Conservation (phyloP, 2,888 invertebrate genomes). For the Athalia cordata region DNA sequence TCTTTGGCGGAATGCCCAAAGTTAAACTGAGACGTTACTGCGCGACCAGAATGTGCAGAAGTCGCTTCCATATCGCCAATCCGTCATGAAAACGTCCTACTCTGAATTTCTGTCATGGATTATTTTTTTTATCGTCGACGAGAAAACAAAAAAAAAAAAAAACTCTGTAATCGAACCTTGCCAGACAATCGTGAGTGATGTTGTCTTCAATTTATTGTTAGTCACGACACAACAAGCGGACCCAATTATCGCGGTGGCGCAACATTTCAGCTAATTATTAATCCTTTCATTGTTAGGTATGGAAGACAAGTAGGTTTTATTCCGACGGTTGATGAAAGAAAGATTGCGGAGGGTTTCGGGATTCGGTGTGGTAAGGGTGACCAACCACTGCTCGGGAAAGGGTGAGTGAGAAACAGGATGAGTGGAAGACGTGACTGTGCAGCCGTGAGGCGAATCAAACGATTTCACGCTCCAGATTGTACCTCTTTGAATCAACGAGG, state of each 20-base stretch:
- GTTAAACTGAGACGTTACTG: constrained; percentile 13
- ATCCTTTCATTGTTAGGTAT: too few relatives aligned
- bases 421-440: constrained; percentile 62
- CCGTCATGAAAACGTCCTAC: neutral
- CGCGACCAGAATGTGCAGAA: neutral
- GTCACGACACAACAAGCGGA: too few relatives aligned
- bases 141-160: too few relatives aligned
- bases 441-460: constrained; percentile 68
- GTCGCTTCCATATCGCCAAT: neutral
- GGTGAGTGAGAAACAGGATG: constrained; percentile 52
- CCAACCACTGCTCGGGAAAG: constrained; percentile 35
- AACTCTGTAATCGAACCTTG: too few relatives aligned
- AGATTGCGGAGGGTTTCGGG: constrained; percentile 6
- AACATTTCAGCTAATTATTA: too few relatives aligned
- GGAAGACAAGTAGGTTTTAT: too few relatives aligned
- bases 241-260: too few relatives aligned
- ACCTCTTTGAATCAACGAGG: constrained; percentile 56
- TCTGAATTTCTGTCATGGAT: neutral
- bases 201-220: too few relatives aligned
- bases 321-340: neutral
- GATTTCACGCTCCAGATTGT: constrained; percentile 70
- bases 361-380: constrained; percentile 16
- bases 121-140: too few relatives aligned
- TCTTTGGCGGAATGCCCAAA: constrained; percentile 11
- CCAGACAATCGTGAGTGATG: too few relatives aligned